Conservation (phyloP, 2,113 vertebrate species). For the Urocitellus parryii region DNA sequence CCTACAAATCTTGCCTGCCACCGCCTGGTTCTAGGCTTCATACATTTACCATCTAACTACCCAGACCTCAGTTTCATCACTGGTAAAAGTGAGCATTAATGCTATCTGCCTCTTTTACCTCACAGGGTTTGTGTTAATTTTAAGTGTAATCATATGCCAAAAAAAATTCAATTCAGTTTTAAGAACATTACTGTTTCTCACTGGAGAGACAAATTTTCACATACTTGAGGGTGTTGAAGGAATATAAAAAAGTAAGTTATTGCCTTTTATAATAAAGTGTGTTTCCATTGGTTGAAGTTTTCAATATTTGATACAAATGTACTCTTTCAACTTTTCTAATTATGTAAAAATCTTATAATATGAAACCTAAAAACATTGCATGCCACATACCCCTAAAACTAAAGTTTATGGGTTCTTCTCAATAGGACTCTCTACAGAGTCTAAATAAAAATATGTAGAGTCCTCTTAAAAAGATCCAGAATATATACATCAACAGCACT, state of each 20-base stretch:
- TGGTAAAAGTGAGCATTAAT: not conserved
- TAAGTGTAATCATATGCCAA: not conserved
- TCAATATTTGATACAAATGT: conserved; percentile 5
- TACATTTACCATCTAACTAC: not conserved
- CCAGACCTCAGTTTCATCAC: not conserved
- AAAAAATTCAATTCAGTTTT: not conserved
- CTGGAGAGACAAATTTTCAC: not conserved
- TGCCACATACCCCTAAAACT: not conserved
- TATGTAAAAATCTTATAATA: not conserved
- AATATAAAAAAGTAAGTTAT: not conserved
- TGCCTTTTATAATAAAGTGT: not conserved
- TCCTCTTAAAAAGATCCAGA: not conserved
- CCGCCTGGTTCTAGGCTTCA: not conserved
- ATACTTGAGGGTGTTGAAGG: not conserved
- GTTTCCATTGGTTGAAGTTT: not conserved
- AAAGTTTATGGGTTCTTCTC: not conserved
- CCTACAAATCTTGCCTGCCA: conserved; percentile 12
- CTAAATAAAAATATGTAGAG: not conserved
- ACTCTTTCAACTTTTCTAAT: conserved; percentile 17
- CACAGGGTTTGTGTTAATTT: not conserved
- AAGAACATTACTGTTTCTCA: not conserved
- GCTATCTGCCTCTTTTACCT: not conserved
- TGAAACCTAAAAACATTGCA: not conserved
- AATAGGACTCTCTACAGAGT: not conserved
- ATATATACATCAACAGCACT: not conserved